Conservation (phyloP, 2,113 vertebrate genomes). For the Hemiprocne comata region DNA sequence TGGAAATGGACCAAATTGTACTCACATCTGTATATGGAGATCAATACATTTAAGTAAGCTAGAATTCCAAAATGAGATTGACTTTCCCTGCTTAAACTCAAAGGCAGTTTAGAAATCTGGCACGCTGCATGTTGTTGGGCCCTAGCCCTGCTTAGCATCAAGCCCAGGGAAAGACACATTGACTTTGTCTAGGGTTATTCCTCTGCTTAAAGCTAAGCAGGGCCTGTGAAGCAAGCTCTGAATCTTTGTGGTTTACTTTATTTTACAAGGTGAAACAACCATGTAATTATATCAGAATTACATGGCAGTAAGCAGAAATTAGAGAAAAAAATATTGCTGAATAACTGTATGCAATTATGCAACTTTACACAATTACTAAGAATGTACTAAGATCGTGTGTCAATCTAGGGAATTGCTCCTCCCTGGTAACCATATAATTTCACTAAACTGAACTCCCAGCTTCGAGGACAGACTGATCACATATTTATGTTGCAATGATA, state of each 20-base stretch:
- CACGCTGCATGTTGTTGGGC: background rate
- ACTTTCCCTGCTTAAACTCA: background rate
- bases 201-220: background rate
- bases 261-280: conserved; percentile 37
- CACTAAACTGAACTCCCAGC: background rate
- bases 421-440: background rate
- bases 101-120: background rate
- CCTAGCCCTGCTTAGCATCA: background rate
- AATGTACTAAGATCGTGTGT: background rate
- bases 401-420: background rate
- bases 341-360: background rate
- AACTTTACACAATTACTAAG: background rate
- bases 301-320: background rate
- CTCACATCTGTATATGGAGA: background rate
- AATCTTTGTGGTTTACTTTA: background rate
- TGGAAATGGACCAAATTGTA: background rate
- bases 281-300: conserved; percentile 1
- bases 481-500: background rate
- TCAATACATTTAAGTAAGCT: background rate
- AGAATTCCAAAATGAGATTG: background rate
- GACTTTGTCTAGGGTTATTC: background rate
- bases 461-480: background rate
- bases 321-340: background rate
- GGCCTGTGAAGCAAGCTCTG: background rate
- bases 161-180: background rate